These are phyloP conservation scores for Calephelis nemesis DNA, from an alignment of 1,140 invertebrate genomes.

Conservation along the genomic window DNA sequence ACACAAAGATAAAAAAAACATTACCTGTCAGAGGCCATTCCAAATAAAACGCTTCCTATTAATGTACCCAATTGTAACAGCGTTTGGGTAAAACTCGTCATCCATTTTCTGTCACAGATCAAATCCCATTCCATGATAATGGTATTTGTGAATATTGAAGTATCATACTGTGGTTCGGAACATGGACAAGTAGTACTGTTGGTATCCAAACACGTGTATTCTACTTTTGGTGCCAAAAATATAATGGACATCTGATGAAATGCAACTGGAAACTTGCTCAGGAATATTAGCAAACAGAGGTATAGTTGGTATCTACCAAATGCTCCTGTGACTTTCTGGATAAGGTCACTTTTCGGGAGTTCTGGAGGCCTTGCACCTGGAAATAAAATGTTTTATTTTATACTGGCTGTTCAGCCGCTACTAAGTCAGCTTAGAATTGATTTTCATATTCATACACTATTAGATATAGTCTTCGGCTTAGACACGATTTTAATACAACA, in stretches of 20 bases:
- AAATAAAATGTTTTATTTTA: slow-evolving; percentile 25
- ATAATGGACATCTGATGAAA: slow-evolving; percentile 85
- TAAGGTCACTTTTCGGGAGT: slow-evolving; percentile 45
- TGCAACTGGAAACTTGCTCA: slow-evolving; percentile 85
- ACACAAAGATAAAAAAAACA: neutral
- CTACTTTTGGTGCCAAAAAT: slow-evolving; percentile 81
- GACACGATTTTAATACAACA: no score
- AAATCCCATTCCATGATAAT: slow-evolving; percentile 88
- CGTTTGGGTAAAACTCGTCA: slow-evolving; percentile 84
- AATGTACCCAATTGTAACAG: slow-evolving; percentile 71
- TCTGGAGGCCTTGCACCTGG: slow-evolving; percentile 32
- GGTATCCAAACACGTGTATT: slow-evolving; percentile 63
- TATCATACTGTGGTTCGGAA: slow-evolving; percentile 80
- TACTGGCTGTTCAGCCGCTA: no score
- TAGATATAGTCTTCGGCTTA: no score
- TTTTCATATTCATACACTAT: no score
- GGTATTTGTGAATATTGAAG: slow-evolving; percentile 83
- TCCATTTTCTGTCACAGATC: slow-evolving; percentile 82
- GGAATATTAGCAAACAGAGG: slow-evolving; percentile 82
- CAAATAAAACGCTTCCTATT: slow-evolving; percentile 69
- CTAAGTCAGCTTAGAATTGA: no score
- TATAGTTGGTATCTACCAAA: slow-evolving; percentile 85
- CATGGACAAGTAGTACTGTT: slow-evolving; percentile 75
- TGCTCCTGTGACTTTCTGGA: slow-evolving; percentile 79
- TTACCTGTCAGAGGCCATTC: slow-evolving; percentile 75